phyloP scores from a whole-genome alignment of 23 tunicate genomes.

The Trididemnum clinides region DNA sequence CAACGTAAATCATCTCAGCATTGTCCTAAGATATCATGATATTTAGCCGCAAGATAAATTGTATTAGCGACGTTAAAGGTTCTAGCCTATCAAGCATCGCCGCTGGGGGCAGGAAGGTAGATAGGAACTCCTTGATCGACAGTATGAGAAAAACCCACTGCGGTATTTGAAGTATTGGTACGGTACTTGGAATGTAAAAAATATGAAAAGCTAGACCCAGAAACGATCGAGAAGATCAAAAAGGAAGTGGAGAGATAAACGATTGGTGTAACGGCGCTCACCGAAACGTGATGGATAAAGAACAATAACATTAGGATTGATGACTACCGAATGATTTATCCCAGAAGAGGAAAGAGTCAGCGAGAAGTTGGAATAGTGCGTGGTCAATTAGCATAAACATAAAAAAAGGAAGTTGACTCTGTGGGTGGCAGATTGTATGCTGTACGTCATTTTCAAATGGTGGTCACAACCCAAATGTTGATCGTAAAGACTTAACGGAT shows the following conservation, averaged over 20 bases:
- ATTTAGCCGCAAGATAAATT: neutral
- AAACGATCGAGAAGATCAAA: neutral
- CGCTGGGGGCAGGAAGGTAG: neutral
- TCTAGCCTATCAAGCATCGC: neutral
- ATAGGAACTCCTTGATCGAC: neutral
- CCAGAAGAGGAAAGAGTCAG: neutral
- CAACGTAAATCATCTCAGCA: no score
- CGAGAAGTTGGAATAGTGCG: neutral
- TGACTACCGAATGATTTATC: neutral
- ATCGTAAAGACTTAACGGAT: no score
- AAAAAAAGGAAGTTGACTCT: neutral
- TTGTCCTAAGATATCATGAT: neutral
- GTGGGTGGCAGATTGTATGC: neutral
- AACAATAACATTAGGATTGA: neutral
- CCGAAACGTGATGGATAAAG: neutral
- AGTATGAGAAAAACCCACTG: neutral
- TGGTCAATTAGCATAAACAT: neutral
- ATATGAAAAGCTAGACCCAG: neutral
- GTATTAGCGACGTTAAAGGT: neutral
- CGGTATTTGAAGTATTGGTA: neutral
- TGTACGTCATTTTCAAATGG: no score
- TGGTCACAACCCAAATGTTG: no score
- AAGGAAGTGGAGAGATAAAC: neutral
- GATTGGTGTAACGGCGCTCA: neutral
- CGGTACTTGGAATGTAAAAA: neutral